Evolutionary conservation across 1,140 invertebrate species (phyloP), one percentile per base, ranked within the genome.

Genomic region (Halesus radiatus): DNA sequence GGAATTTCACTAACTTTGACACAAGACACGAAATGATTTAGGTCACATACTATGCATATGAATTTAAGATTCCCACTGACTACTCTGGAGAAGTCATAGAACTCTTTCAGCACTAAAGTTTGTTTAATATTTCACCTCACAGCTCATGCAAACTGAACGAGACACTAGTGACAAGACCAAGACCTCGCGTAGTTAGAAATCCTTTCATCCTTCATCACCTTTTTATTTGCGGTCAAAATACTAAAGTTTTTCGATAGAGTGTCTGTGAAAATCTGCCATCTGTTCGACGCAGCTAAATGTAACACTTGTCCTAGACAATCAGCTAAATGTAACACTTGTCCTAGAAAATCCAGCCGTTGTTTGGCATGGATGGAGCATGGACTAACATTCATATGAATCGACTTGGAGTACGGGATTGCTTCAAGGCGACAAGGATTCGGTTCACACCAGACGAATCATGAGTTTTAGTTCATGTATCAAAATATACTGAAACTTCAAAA

Each of bases 211-310:
- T 58, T 74, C 72, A 74, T 74, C 53, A 64, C 62, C 66, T 74
- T 79, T 74, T 79, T 50, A 56, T 73, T 79, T 60, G 78, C 78
- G 53, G 56, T 79, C 78, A 73, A n/a, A n/a, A 62, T 79, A 79
- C 70, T 74, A 78, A 62, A 56, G 8, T 26, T 78, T 54, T 54
- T 79, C 68, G 70, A 79, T 79, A 79, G 78, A 66, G 78, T 79
- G 78, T 79, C 74, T 80, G 79, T 80, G 79, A 80, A 80, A 80
- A 80, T 80, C 74, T 80, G 74, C 79, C 79, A 76, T 80, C 79
- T 80, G 79, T 80, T 80, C 79, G 79, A 80, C 72, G 79, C 79
- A 80, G 79, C 79, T 80, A 80, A 76, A 80, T 80, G 64, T 80
- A 64, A 53, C 45, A 64, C 58, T 75, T 77, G 62, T 77, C 53